phyloP scores from a whole-genome alignment of 37 sponge, comb jelly and placozoan species.

The Chondrilla cf. caribensis region DNA sequence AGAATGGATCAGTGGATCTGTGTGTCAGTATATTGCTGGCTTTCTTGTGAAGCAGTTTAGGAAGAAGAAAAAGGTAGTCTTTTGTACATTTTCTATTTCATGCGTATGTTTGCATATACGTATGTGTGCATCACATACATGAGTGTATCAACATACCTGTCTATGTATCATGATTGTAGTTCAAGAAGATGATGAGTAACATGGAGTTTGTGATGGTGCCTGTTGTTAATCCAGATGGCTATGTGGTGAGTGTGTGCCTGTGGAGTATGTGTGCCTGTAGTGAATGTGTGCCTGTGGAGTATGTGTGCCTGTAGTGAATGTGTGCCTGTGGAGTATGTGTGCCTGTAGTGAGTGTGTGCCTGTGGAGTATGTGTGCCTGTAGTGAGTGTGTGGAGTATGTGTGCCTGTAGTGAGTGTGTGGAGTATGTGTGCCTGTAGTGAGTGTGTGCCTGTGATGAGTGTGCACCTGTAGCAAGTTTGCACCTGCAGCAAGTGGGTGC shows the following conservation, averaged over 20 bases:
- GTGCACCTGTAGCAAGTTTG: neutral
- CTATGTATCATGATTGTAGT: neutral
- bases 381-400: too few relatives aligned
- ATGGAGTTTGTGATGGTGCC: conserved; percentile 70
- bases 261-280: neutral
- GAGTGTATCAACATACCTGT: too few relatives aligned
- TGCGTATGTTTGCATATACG: neutral
- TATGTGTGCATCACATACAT: too few relatives aligned
- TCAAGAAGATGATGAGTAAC: neutral
- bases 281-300: neutral
- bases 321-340: too few relatives aligned
- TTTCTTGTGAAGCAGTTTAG: conserved; percentile 49
- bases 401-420: too few relatives aligned
- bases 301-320: neutral
- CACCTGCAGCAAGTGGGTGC: neutral
- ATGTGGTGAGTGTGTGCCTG: conserved; percentile 45
- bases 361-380: too few relatives aligned
- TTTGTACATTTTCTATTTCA: neutral
- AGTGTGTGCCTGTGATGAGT: neutral
- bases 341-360: too few relatives aligned
- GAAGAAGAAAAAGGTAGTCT: conserved; percentile 40
- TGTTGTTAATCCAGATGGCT: conserved; percentile 84
- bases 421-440: too few relatives aligned
- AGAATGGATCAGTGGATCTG: conserved; percentile 88
- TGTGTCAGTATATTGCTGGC: conserved; percentile 66